Evolutionary conservation across 2,888 invertebrate species (phyloP), one percentile per base, ranked within the genome.

Genomic region (Euclidia mi): DNA sequence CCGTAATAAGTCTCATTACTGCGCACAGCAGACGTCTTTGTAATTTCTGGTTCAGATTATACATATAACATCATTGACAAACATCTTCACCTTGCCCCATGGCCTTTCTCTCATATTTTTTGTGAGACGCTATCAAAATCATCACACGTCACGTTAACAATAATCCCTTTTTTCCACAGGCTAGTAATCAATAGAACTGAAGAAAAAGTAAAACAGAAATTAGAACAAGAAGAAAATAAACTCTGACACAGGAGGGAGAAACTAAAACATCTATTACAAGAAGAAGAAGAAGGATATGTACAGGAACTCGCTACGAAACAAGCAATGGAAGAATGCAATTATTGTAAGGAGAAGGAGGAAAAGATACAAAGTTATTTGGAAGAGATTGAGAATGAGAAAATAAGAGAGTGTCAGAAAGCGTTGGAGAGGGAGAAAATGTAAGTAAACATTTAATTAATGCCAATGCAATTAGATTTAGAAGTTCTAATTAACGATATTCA

Each of bases 401-500:
- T 87, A n/a, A 80, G 81, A 45, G 86, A 87, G 37, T 93, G 92
- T 66, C 81, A 89, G 45, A 92, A 85, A 56, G 92, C 92, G 15
- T 79, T 94, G 48, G 92, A 92, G 63, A 88, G 90, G 41, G 90
- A 94, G 47, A 90, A 90, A 80, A 88, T 93, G 94, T 93, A 60
- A 85, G 89, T 76, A 31, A 6, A 2, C 35, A 48, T 18, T 20
- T 3, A 3, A 6, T 11, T 11, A 12, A 2, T 12, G 7, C 7
- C 3, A 11, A 7, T 2, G 6, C 3, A 35, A 3, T 35, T 7
- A 35, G 14, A 11, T 14, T 14, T 11, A 14, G 6, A 2, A 11
- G 12, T 11, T 14, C 9, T 7, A 3, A 14, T 3, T 35, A 14
- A 6, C n/a, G n/a, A n/a, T n/a, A n/a, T n/a, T n/a, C n/a, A n/a